Base-by-base conservation (phyloP, 2,113 vertebrate species). In the Micronycteris hirsuta region DNA sequence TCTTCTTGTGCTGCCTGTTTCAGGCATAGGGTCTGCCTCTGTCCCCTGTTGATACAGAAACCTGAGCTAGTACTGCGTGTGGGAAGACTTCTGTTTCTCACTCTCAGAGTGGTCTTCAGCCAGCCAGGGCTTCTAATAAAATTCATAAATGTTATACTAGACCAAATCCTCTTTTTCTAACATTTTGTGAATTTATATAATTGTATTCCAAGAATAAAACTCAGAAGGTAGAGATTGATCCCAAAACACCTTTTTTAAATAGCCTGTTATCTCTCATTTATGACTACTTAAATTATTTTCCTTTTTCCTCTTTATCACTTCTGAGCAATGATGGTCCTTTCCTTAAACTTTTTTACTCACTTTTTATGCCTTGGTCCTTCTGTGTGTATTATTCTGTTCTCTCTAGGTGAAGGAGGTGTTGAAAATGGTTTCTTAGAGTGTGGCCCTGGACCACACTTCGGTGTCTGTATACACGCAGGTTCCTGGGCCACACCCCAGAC, bases 191-290 rank as follows among this genome's bases (percentile, higher is more conserved):
- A 24, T 93, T 20, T 82, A 28, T 65, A 7, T 91, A 71, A 82
- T 49, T 89, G 36, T 89, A 36, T 76, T 92, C 93, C n/a, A 87
- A 93, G 70, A 93, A 71, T 95, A 93, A 91, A 54, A 15, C 45
- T 90, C 74, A 84, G 49, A 90, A 74, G 43, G 16, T 93, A 70
- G 80, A 33, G 43, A 70, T 52, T 68, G 24, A 41, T 58, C 81
- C 43, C 36, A 81, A 92, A 74, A 26, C 74, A 68, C 11, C 8
- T 28, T 43, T 38, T 80, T 94, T 45, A 81, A 70, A 71, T 45
- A 85, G 15, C 19, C 24, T 8, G 20, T 92, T 89, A 80, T 83
- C 86, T 93, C 52, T 89, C 74, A 73, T 74, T 47, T 76, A 61
- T 87, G 92, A n/a, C 49, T 74, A 43, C 36, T 92, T 73, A 76